Percentiles rank a stretch among this genome's conserved stretches.
These are phyloP conservation scores for Catotricha subobsoleta DNA, from an alignment of 2,888 invertebrate species.

Conservation along the genomic window DNA sequence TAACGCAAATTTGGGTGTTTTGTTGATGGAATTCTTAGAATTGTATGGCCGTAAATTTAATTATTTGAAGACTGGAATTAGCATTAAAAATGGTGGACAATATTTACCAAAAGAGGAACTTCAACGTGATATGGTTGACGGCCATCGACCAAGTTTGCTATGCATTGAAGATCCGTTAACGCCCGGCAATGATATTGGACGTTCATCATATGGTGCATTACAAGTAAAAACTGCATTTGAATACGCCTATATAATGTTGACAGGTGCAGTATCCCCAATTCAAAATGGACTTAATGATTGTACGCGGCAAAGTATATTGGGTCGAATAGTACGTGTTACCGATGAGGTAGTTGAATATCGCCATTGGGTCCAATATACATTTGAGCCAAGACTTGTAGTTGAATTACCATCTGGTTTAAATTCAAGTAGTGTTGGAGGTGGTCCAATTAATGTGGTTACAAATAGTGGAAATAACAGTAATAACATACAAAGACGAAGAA, in stretches of 20 bases:
- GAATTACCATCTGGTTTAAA: too few relatives aligned
- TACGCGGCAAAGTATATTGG: constrained; percentile 49
- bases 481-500: constrained; percentile 18
- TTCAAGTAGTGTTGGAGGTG: neutral
- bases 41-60: constrained; percentile 93
- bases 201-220: constrained; percentile 69
- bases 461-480: constrained; percentile 9
- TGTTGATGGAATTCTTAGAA: constrained; percentile 94
- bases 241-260: constrained; percentile 77
- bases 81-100: constrained; percentile 81
- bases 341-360: constrained; percentile 67
- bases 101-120: constrained; percentile 90
- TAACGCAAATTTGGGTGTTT: constrained; percentile 69
- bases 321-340: constrained; percentile 80
- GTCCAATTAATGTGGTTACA: constrained; percentile 10
- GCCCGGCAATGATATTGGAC: constrained; percentile 91
- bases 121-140: constrained; percentile 84
- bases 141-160: constrained; percentile 79
- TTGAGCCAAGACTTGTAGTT: constrained; percentile 9
- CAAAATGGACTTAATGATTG: constrained; percentile 34
- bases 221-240: constrained; percentile 84
- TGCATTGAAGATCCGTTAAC: constrained; percentile 97
- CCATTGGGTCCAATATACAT: constrained; percentile 20
- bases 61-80: constrained; percentile 84
- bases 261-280: constrained; percentile 48